Base-by-base conservation (phyloP, 64 coral and sea anemone genomes). In the Montipora cactus region DNA sequence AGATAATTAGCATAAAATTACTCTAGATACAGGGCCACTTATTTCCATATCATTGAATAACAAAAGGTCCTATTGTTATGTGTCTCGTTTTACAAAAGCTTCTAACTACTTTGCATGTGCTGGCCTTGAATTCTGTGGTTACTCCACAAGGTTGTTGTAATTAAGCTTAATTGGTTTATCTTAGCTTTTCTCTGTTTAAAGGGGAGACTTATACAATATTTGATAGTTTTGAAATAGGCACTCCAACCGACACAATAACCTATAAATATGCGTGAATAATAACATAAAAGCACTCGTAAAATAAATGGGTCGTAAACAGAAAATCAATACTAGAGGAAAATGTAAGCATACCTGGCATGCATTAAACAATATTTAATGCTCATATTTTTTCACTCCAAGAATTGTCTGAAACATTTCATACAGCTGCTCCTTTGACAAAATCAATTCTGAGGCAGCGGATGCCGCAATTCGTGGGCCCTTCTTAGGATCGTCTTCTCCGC, bases 401-500 rank as follows among this genome's bases (percentile, higher is more conserved):
- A 99, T 94, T 14, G 92, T 91, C 74, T 94, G 97, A 71, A 99
- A 99, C 97, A 99, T 99, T 88, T 99, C 97, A 47, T 96, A 99
- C 13, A 99, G 92, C 62, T 99, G 97, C 57, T 99, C 97, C 81
- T 99, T 99, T 8, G 97, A 99, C 68, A 99, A 92, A 69, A 99
- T 99, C 22, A 96, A 75, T 84, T 99, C 97, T 0, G 94, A 94
- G 0, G 95, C 78, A 55, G 94, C 89, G 0, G 94, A 84, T 1
- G 94, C 88, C 0, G 91, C 69, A 25, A 96, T 96, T 53, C 94
- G 83, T 13, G 94, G 79, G 11, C 94, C 89, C 49, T 89, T 91
- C 49, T 88, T 94, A 5, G 88, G 77, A 59, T 98, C 94, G 16
- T 98, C 97, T 52, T 98, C 97, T 79, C 97, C 97, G 7, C 97